Conservation (phyloP, 2,888 invertebrate genomes). For the Dione vanillae region DNA sequence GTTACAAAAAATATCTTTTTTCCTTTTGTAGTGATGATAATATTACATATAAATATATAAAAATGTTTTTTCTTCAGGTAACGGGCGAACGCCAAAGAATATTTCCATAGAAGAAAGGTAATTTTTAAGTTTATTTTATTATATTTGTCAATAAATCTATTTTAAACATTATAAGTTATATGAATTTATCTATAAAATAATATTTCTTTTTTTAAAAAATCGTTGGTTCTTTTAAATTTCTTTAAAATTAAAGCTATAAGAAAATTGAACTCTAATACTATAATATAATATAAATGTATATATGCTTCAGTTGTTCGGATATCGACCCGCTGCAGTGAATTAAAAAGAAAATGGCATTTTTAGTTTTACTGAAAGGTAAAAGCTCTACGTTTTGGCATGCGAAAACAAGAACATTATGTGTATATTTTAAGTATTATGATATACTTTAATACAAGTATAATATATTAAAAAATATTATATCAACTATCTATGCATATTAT, state of each 20-base stretch:
- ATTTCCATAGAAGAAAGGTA: conserved; percentile 45
- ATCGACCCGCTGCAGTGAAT: conserved; percentile 19
- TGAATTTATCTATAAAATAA: too few relatives aligned
- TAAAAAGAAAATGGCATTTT: conserved; percentile 3
- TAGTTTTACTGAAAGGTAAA: conserved; percentile 19
- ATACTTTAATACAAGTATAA: neutral
- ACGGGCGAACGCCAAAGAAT: conserved; percentile 43
- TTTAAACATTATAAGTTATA: too few relatives aligned
- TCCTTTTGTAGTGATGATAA: too few relatives aligned
- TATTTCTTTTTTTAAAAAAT: neutral
- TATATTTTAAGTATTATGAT: neutral
- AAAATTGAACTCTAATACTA: neutral
- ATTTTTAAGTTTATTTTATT: conserved; percentile 1
- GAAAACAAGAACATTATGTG: neutral
- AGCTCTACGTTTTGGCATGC: conserved; percentile 5
- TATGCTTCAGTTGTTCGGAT: conserved; percentile 16
- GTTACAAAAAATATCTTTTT: too few relatives aligned
- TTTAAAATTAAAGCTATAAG: neutral
- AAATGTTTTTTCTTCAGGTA: conserved; percentile 43
- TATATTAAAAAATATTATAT: too few relatives aligned
- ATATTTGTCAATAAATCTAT: too few relatives aligned
- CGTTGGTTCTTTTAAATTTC: neutral
- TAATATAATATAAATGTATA: neutral
- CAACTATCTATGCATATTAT: too few relatives aligned
- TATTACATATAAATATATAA: conserved; percentile 18